Base-by-base conservation (phyloP, 2,888 invertebrate species). In the Pegoplata infirma region DNA sequence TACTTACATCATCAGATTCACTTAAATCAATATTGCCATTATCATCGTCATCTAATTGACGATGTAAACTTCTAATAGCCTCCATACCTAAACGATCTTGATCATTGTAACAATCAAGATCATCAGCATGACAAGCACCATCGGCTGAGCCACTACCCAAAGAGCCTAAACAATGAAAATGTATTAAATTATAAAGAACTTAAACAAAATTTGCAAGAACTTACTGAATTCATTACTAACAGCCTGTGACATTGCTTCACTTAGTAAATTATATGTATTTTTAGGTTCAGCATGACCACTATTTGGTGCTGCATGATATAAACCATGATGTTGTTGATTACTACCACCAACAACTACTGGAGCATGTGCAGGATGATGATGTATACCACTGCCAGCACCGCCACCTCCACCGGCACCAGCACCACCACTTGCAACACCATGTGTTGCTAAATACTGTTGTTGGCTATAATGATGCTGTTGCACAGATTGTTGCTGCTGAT, bases 11-110 rank as follows among this genome's bases (percentile, higher is more conserved):
- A 90, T 98, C 97, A 82, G 98, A 98, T 92, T 99, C 99, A 82
- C 96, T 94, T 80, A 98, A 93, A 90, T 99, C 99, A 82, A 99
- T 96, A 89, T 97, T 97, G 79, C 99, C 99, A 91, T 98, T 97
- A 84, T 96, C 96, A 91, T 99, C 99, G 88, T 99, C 99, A 89
- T 99, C 99, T 82, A 99, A 92, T 89, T 98, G 97, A 81, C 94
- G 92, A 91, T 99, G 99, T 49, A 99, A 93, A 83, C 95, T 94
- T 81, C 93, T 93, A 87, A 99, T 98, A 72, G 99, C 98, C 89
- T 98, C 98, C 87, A 97, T 93, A 25, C 97, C 97, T 66, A 95
- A 92, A 82, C 94, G 93, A 91, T 98, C 98, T 86, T 94, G 94
- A 73, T 93, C 91, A 84, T 91, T 92, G 82, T 95, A 92, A 86